Evolutionary conservation across 2,797 vertebrate species (phyloP), one percentile per base, ranked within the genome.

Genomic region (Micromesistius poutassou): DNA sequence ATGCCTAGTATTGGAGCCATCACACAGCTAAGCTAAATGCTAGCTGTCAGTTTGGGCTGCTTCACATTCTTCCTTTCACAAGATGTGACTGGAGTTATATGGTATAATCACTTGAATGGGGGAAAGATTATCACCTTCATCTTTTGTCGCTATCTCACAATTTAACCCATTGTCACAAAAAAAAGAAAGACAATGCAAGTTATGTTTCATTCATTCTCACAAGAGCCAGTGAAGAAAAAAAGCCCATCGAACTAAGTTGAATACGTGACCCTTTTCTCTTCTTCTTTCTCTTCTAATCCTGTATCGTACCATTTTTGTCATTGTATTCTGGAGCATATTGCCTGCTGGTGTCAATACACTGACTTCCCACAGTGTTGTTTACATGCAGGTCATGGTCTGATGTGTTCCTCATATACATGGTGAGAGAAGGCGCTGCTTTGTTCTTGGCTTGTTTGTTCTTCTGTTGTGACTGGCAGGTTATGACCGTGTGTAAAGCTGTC

Each of bases 301-400:
- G 62, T 28, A 28, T 68, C 16, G 22, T 25, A 25, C 19, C 22
- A n/a, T 25, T 6, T 62, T 6, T 62, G 22, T 62, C 55, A 68
- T 68, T 68, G 62, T 68, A 28, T 12, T 2, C 9, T 68, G 62
- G 28, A 68, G 62, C 62, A 68, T 68, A 62, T 62, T 62, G 8
- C n/a, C 62, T 28, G 62, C 62, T 28, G n/a, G 62, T 68, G 62
- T 68, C 25, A 30, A 28, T 68, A 68, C n/a, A 13, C 62, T 68
- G 25, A n/a, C 62, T 25, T 68, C 25, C 25, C 62, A 68, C 62
- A 68, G 62, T 76, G 78, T 55, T 77, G 78, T 55, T 82, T 85
- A 77, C 30, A 72, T 62, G 16, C 8, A 71, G 36, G 46, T 76
- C 66, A 68, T 33, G 75, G n/a, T 33, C 33, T 4, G 9, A 16